These are phyloP conservation scores for Neogale vison DNA, from an alignment of 2,113 vertebrate species.

Conservation along the genomic window DNA sequence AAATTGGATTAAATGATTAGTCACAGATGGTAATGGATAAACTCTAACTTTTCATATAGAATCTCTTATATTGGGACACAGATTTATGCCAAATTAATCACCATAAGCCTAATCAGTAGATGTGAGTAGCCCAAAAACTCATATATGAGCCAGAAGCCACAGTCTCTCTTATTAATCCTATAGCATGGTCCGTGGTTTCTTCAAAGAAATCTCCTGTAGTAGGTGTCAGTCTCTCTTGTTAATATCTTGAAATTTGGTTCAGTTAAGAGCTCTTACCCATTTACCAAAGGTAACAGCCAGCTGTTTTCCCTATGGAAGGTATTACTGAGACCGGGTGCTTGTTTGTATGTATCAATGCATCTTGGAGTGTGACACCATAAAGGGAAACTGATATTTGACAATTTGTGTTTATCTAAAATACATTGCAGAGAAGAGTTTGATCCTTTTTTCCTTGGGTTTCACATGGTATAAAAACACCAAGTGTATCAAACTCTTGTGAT, in stretches of 20 bases:
- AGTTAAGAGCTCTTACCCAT: neutral
- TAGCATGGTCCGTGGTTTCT: neutral
- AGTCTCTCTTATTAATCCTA: neutral
- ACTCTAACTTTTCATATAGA: neutral
- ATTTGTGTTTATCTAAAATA: constrained; percentile 40
- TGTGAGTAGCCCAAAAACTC: neutral
- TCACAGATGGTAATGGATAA: neutral
- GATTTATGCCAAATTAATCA: neutral
- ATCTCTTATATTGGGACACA: neutral
- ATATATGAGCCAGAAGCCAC: neutral
- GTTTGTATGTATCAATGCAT: neutral
- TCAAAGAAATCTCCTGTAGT: neutral
- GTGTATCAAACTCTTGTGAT: neutral
- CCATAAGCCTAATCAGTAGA: neutral
- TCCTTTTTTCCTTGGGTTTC: neutral
- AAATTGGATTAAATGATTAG: constrained; percentile 9
- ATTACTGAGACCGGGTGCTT: neutral
- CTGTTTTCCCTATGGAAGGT: neutral
- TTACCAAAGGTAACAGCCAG: neutral
- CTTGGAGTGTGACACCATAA: neutral
- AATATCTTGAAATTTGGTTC: constrained; percentile 30
- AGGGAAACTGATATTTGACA: neutral
- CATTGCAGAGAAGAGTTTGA: neutral
- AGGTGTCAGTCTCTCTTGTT: neutral
- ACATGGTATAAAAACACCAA: neutral